These are phyloP conservation scores for Celastrina argiolus DNA, from an alignment of 2,888 invertebrate species.

Conservation along the genomic window DNA sequence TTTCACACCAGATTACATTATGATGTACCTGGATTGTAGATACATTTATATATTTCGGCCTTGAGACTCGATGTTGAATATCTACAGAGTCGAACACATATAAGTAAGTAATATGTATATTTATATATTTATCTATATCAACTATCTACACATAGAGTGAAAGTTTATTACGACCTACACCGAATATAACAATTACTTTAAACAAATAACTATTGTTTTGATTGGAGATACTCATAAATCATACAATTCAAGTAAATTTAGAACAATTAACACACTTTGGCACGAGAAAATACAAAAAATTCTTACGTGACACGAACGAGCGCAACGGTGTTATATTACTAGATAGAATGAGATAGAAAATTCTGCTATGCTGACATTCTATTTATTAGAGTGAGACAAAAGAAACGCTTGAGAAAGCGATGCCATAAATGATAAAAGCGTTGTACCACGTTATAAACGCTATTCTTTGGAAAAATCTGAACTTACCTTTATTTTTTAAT, in stretches of 20 bases:
- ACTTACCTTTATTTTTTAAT: slow-evolving; percentile 71
- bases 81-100: slow-evolving; percentile 62
- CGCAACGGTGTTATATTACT: slow-evolving; percentile 79
- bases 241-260: slow-evolving; percentile 47
- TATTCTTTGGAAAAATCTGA: slow-evolving; percentile 43
- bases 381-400: slow-evolving; percentile 63
- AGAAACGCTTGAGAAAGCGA: slow-evolving; percentile 72
- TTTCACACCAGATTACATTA: slow-evolving; percentile 48
- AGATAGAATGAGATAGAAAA: slow-evolving; percentile 68
- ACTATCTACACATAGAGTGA: slow-evolving; percentile 76
- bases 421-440: slow-evolving; percentile 74
- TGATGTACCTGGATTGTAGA: slow-evolving; percentile 36
- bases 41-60: slow-evolving; percentile 72
- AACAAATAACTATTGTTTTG: slow-evolving; percentile 41
- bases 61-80: slow-evolving; percentile 76
- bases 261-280: slow-evolving; percentile 51
- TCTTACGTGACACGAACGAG: slow-evolving; percentile 78
- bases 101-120: slow-evolving; percentile 46
- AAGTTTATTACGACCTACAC: slow-evolving; percentile 69
- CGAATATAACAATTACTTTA: slow-evolving; percentile 45
- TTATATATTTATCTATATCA: slow-evolving; percentile 69
- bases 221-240: slow-evolving; percentile 45
- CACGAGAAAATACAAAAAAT: slow-evolving; percentile 70
- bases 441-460: slow-evolving; percentile 54
- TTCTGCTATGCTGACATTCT: slow-evolving; percentile 59